Evolutionary conservation across 37 sponge, comb jelly and placozoan species (phyloP), one percentile per base, ranked within the genome.

Genomic region (Eunapius fragilis): DNA sequence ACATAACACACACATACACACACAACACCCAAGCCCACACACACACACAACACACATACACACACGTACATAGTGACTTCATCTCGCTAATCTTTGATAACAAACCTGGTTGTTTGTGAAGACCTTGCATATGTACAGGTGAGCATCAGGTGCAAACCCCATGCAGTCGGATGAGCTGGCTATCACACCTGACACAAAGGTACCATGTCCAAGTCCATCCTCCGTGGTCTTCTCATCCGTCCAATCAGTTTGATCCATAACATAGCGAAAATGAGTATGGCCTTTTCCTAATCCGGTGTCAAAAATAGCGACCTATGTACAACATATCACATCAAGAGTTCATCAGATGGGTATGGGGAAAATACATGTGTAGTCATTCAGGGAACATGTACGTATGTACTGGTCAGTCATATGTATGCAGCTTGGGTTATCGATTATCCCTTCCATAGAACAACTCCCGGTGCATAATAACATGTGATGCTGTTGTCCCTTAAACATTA

Each of bases 151-250:
- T 5, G 95, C 98, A 82, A 99, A 96, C n/a, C 99, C 99, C 5
- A 96, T 90, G 78, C 99, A 99, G 58, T 99, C 99, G 9, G 91
- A 80, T 2, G 88, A 80, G 74, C 99, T 99, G 41, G 98, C 98
- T 35, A 99, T 97, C 72, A 99, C 99, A 0, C 99, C 99, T 2
- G 99, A 95, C 1, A 99, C 99, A 89, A 99, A 99, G 0, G 99
- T 99, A 11, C 99, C 99, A 48, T 99, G 99, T 31, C 99, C 99
- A 5, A 99, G 81, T 31, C 88, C 89, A 75, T 99, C 99, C 38
- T 94, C 94, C 47, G 94, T 88, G n/a, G 87, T 92, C 79, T 96
- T 88, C 89, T 99, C 99, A 68, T 97, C 94, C 35, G 99, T 99
- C 95, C 98, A 99, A 87, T 99, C 94, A 0, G 95, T 92, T 26